These are phyloP conservation scores for Cataglyphis altisquamis DNA, from an alignment of 2,888 invertebrate species.

Conservation along the genomic window DNA sequence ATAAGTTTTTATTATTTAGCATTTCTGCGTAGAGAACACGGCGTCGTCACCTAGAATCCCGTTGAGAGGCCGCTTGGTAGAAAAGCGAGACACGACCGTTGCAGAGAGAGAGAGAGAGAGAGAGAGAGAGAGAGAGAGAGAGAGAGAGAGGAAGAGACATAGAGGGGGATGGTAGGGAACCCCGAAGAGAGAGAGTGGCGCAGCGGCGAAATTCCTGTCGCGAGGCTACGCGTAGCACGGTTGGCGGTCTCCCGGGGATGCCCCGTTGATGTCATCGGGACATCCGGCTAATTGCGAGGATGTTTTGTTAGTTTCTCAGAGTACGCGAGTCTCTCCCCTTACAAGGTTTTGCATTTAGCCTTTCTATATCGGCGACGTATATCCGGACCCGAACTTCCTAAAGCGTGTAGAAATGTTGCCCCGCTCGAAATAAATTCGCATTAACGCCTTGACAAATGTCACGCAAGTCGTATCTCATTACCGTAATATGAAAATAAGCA, in stretches of 20 bases:
- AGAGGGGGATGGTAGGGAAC: constrained; percentile 32
- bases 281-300: constrained; percentile 84
- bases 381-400: constrained; percentile 62
- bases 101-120: background rate
- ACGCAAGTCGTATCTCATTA: constrained; percentile 20
- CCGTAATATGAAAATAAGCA: background rate
- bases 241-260: constrained; percentile 73
- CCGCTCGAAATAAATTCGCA: constrained; percentile 49
- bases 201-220: constrained; percentile 66
- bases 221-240: constrained; percentile 55
- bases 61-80: constrained; percentile 47
- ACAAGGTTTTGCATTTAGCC: constrained; percentile 86
- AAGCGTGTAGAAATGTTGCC: constrained; percentile 50
- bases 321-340: constrained; percentile 79
- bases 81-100: constrained; percentile 22
- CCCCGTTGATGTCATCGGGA: constrained; percentile 83
- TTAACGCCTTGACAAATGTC: constrained; percentile 43
- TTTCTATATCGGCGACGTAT: constrained; percentile 75
- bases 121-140: background rate
- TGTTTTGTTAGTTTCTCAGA: constrained; percentile 83
- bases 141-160: background rate
- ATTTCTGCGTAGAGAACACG: constrained; percentile 41
- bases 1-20: constrained; percentile 81
- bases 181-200: constrained; percentile 53
- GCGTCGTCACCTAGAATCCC: constrained; percentile 54